Evolutionary conservation across 1,140 invertebrate genomes (phyloP), one percentile per base, ranked within the genome.

Genomic region (Zaprionus camerounensis): DNA sequence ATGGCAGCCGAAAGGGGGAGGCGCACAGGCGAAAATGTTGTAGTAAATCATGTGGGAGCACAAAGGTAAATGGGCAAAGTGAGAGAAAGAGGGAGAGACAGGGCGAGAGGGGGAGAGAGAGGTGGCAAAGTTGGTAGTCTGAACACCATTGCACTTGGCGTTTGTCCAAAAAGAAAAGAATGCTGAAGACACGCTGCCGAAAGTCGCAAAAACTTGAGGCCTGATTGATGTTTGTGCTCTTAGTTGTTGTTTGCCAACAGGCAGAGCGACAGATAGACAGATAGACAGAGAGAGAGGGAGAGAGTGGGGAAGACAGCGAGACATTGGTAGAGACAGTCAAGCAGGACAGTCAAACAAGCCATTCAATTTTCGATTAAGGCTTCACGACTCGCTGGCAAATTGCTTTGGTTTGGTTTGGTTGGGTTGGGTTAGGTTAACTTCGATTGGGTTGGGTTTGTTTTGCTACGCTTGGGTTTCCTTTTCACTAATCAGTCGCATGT

Each of bases 221-320:
- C 78, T 88, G 84, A 88, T 88, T 88, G 84, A 88, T 88, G 84
- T 88, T 88, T 90, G 84, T 90, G 81, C 85, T 90, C 78, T 78
- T 85, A 81, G 84, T 84, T 88, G 84, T 81, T 90, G 85, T 90
- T 88, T 88, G 85, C 51, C 11, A 51, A 51, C 46, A 49, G 46
- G 6, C 44, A 49, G 46, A 46, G 3, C 61, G 65, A 15, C 3
- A n/a, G 44, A 24, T 3, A 9, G 58, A 17, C 0, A 6, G 38
- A 31, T 0, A 56, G 3, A 61, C 49, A 17, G 1, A n/a, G 12
- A 11, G 55, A 20, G 3, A 20, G 20, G 12, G 9, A 1, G 46
- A 20, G 5, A 31, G 28, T 34, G 24, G 12, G 7, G 2, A 7
- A 11, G n/a, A 49, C 17, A 17, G 46, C 12, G 4, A 51, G 46